A percentile compares a stretch with the other conserved stretches of the same genome.
phyloP scores from a whole-genome alignment of 2,113 vertebrate species.

The Pteruthius melanotis region DNA sequence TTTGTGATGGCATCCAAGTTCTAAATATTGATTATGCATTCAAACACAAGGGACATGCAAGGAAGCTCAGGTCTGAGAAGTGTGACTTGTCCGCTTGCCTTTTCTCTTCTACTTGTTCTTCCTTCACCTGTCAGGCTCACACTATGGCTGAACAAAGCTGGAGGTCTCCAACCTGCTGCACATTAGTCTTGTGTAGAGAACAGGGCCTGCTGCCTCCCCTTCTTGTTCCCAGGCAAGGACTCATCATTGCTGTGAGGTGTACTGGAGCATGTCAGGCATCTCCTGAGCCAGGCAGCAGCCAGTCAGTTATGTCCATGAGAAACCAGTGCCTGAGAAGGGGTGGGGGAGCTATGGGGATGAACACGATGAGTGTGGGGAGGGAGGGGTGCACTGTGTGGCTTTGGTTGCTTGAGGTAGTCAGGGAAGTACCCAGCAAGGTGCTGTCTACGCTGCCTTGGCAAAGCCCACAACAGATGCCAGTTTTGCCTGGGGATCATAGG shows the following conservation, averaged over 20 bases:
- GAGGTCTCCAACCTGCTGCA: background rate
- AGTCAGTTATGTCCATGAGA: rapidly evolving
- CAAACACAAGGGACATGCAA: background rate
- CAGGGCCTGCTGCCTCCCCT: background rate
- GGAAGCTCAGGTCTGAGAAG: background rate
- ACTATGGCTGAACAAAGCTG: background rate
- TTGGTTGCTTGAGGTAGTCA: background rate
- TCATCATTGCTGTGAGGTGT: background rate
- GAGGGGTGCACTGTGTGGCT: background rate
- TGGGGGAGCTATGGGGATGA: background rate
- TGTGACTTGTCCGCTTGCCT: background rate
- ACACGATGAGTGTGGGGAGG: background rate
- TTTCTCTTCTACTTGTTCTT: background rate
- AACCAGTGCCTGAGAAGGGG: background rate
- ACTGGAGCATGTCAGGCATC: background rate
- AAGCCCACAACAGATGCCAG: background rate
- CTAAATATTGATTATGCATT: background rate
- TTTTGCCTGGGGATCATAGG: background rate
- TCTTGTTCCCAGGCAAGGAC: background rate
- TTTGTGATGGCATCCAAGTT: background rate
- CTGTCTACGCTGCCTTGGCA: background rate
- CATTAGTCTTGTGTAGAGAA: rapidly evolving
- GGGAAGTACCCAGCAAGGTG: background rate
- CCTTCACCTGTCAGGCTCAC: background rate
- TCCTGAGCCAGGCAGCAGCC: background rate